A percentile compares a stretch with the other conserved stretches of the same genome.
These are phyloP conservation scores for Euleptes europaea DNA, from an alignment of 2,113 vertebrate species.

Conservation along the genomic window DNA sequence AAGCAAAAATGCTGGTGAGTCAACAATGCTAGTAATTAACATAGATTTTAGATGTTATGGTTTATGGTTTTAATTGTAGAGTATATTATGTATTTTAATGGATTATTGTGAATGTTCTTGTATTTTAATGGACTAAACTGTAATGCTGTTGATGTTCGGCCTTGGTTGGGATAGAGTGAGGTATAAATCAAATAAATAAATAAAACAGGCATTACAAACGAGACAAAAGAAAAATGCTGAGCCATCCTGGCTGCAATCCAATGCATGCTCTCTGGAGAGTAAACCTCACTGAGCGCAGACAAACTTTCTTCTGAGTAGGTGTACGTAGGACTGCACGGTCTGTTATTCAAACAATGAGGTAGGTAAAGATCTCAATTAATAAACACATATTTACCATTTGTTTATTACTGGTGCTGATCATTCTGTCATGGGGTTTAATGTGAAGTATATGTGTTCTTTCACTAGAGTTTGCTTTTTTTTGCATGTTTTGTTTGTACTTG, in stretches of 20 bases:
- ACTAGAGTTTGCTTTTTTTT: neutral
- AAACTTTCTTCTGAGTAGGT: too few species aligned
- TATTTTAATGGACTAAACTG: too few species aligned
- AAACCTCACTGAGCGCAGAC: too few species aligned
- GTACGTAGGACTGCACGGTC: neutral
- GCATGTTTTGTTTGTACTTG: constrained; percentile 24
- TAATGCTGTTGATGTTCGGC: too few species aligned
- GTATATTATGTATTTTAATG: too few species aligned
- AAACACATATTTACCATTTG: constrained; percentile 70
- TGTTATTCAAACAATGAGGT: constrained; percentile 69
- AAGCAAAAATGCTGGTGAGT: constrained; percentile 62
- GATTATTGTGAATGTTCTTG: too few species aligned
- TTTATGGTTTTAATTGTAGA: too few species aligned
- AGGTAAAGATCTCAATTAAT: constrained; percentile 54
- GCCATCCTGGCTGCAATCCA: constrained; percentile 27
- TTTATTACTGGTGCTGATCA: constrained; percentile 2
- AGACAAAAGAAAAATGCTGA: constrained; percentile 66
- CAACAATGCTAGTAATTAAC: constrained; percentile 69
- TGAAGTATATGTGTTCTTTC: neutral
- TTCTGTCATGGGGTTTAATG: constrained; percentile 36
- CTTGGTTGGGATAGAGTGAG: too few species aligned
- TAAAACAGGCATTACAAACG: constrained; percentile 68
- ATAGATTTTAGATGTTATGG: too few species aligned
- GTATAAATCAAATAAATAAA: too few species aligned
- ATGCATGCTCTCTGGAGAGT: too few species aligned